Base-by-base conservation (phyloP, 2,888 invertebrate species). In the Cyclophora punctaria region DNA sequence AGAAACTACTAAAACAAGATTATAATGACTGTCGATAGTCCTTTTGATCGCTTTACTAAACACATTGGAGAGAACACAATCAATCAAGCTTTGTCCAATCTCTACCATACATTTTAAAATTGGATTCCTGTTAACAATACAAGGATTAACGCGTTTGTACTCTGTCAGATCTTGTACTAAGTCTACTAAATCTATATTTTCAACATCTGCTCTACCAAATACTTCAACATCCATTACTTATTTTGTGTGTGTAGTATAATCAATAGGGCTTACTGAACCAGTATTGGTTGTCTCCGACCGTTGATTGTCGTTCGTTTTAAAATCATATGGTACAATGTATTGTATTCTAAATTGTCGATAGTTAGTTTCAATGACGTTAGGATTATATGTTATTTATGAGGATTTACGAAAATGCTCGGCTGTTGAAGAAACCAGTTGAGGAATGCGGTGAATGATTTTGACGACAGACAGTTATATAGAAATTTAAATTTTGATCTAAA, bases 51-150 rank as follows among this genome's bases (percentile, higher is more conserved):
- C 44, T 44, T 62, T 64, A 64, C 59, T 66, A 20, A 74, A 79
- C 66, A 75, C 71, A 67, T 74, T 78, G 79, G 73, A 78, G 80
- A 69, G 80, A 69, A 68, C 66, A 71, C 73, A 77, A 87, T 87
- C 87, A 83, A 86, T 87, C 87, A 85, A 66, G 83, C 83, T 85
- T 82, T 80, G 83, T 79, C 78, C 71, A 78, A 69, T 63, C 71
- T 60, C 64, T 75, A 4, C 78, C 71, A 78, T 81, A 75, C 80
- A 81, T 78, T 84, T 85, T 86, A 80, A 87, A 87, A 86, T 87
- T 87, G 86, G 82, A 86, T 85, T 80, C 72, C 71, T 72, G 78
- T 78, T 79, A 78, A 87, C 87, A 87, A 87, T 87, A 75, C 78
- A 64, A 55, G 85, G 87, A 83, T 87, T 87, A 86, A 73, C 71